Conservation (phyloP, 2,888 invertebrate species). For the Coremacera marginata region DNA sequence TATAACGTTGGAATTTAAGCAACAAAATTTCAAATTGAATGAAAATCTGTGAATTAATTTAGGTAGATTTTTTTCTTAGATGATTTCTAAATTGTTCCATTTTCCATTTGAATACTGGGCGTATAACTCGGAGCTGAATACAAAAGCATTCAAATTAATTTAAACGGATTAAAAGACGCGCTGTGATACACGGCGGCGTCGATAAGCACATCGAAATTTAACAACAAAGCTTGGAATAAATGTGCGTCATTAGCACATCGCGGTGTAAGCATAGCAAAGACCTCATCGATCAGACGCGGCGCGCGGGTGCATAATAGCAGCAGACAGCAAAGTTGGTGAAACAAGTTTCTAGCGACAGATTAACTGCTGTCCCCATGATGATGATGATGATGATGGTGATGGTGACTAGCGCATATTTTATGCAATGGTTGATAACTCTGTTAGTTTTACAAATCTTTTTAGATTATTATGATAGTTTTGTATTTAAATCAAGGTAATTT, state of each 20-base stretch:
- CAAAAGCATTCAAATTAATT: slow-evolving; percentile 49
- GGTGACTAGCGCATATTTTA: neutral
- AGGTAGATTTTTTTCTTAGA: too few species aligned
- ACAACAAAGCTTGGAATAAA: slow-evolving; percentile 19
- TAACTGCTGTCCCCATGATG: neutral
- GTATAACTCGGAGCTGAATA: neutral
- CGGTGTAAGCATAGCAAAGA: slow-evolving; percentile 8
- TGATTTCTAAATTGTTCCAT: too few species aligned
- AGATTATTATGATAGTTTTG: neutral
- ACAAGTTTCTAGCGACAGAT: neutral
- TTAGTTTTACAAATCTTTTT: slow-evolving; percentile 9
- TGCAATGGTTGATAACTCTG: neutral
- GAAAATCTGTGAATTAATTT: too few species aligned
- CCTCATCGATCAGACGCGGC: slow-evolving; percentile 13
- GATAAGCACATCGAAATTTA: slow-evolving; percentile 6
- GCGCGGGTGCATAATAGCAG: neutral
- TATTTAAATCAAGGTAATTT: neutral
- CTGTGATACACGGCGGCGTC: neutral
- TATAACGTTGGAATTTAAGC: too few species aligned
- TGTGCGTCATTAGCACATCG: slow-evolving; percentile 20
- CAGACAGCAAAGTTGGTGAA: neutral
- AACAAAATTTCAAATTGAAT: too few species aligned
- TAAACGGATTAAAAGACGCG: slow-evolving; percentile 49
- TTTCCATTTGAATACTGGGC: too few species aligned
- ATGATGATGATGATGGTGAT: neutral